Percentiles rank a stretch among this genome's conserved stretches.
These are phyloP conservation scores for Phodopus roborovskii DNA, from an alignment of 2,113 vertebrate genomes.

Conservation along the genomic window DNA sequence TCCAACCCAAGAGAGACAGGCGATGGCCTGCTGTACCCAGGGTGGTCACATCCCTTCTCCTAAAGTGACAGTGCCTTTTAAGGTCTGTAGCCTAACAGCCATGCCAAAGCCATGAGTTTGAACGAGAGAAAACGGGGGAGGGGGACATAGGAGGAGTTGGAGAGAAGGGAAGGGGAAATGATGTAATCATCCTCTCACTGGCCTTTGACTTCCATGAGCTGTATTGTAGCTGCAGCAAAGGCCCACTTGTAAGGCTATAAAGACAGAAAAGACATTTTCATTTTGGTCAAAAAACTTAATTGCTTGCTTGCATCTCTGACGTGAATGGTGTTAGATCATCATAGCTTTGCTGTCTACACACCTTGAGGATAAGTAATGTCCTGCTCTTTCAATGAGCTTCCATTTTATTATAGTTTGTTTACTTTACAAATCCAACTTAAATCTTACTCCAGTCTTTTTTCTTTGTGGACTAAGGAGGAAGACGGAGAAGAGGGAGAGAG, in stretches of 20 bases:
- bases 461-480: conserved; percentile 58
- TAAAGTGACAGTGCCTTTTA: not conserved
- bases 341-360: not conserved
- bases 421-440: conserved; percentile 14
- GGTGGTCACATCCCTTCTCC: not conserved
- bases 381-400: not conserved
- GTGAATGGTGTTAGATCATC: not conserved
- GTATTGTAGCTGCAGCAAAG: not conserved
- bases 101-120: not conserved
- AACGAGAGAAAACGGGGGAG: not conserved
- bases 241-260: not conserved
- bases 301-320: not conserved
- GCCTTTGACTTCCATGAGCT: not conserved
- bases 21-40: not conserved
- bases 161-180: not conserved
- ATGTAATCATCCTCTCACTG: not conserved
- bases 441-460: not conserved
- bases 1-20: too few species aligned
- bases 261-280: not conserved
- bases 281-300: not conserved
- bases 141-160: not conserved
- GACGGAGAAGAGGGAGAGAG: conserved; percentile 34
- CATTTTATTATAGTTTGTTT: not conserved
- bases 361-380: not conserved
- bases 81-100: not conserved